phyloP scores from a whole-genome alignment of 2,888 invertebrate genomes.

The Volucella inflata region DNA sequence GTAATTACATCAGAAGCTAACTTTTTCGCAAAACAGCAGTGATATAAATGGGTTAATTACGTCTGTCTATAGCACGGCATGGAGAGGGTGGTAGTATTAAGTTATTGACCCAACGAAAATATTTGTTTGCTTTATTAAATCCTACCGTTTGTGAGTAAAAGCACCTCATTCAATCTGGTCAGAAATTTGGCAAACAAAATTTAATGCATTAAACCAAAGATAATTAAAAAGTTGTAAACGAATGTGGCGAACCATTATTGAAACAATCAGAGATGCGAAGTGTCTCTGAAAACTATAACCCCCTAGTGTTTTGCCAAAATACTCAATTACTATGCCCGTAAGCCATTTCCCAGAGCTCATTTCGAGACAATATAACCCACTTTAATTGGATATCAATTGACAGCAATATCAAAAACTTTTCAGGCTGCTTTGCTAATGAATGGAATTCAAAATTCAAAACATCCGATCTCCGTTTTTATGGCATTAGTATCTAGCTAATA shows the following conservation, averaged over 20 bases:
- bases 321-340: too few relatives aligned
- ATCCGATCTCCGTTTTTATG: constrained; percentile 4
- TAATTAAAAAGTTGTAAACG: constrained; percentile 12
- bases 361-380: background rate
- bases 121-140: too few relatives aligned
- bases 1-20: too few relatives aligned
- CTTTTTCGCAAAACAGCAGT: too few relatives aligned
- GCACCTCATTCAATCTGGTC: background rate
- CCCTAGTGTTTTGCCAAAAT: background rate
- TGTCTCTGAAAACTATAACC: constrained; percentile 8
- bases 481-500: constrained; percentile 37
- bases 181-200: background rate
- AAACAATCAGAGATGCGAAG: background rate
- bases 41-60: too few relatives aligned
- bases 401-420: constrained; percentile 21
- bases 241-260: constrained; percentile 16
- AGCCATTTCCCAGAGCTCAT: background rate
- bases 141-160: too few relatives aligned
- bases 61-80: too few relatives aligned
- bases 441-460: constrained; percentile 15
- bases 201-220: constrained; percentile 1
- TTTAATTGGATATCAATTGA: constrained; percentile 29
- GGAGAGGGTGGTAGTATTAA: too few relatives aligned
- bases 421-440: background rate
- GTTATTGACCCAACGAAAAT: too few relatives aligned